phyloP scores from a whole-genome alignment of 2,113 vertebrate species.

The Microtus montanus region DNA sequence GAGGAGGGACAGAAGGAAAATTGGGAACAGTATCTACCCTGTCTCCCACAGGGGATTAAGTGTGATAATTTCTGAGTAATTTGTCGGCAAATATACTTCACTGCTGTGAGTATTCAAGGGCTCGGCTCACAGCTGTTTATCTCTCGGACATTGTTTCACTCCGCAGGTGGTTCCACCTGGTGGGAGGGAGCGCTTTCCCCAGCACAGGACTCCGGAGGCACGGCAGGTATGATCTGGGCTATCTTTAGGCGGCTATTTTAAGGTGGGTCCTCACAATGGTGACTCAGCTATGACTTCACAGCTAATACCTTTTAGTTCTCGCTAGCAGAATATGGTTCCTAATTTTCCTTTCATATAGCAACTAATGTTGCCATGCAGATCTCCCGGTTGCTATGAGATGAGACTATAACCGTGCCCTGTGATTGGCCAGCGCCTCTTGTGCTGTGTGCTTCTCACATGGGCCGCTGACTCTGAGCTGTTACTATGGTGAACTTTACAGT shows the following conservation, averaged over 20 bases:
- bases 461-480: slow-evolving; percentile 56
- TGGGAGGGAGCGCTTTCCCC: background rate
- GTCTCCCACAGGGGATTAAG: background rate
- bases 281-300: slow-evolving; percentile 78
- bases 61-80: background rate
- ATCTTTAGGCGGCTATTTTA: slow-evolving; percentile 60
- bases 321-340: slow-evolving; percentile 69
- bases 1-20: background rate
- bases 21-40: background rate
- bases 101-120: background rate
- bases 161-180: slow-evolving; percentile 14
- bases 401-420: slow-evolving; percentile 38
- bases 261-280: slow-evolving; percentile 21
- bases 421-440: slow-evolving; percentile 42
- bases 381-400: slow-evolving; percentile 74
- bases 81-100: background rate
- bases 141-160: background rate
- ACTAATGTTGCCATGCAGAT: slow-evolving; percentile 79
- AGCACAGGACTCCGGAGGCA: background rate
- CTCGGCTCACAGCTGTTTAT: background rate
- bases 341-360: slow-evolving; percentile 70
- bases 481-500: slow-evolving; percentile 75
- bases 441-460: slow-evolving; percentile 47
- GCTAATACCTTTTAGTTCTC: slow-evolving; percentile 75
- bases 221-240: slow-evolving; percentile 53